A percentile compares a stretch with the other conserved stretches of the same genome.
These are phyloP conservation scores for Amphiprion clarkii DNA, from an alignment of 2,797 vertebrate species.

Conservation along the genomic window DNA sequence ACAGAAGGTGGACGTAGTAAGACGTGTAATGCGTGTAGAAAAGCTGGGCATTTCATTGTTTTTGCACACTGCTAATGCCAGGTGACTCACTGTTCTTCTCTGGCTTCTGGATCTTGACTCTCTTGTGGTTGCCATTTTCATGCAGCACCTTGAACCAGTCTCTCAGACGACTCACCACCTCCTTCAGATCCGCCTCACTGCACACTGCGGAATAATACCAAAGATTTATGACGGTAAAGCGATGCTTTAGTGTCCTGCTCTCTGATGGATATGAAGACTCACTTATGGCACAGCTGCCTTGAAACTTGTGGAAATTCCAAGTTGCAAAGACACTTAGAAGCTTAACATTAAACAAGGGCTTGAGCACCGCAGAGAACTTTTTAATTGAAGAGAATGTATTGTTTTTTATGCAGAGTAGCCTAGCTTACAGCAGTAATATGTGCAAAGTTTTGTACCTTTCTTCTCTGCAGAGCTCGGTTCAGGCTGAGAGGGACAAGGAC, in stretches of 20 bases:
- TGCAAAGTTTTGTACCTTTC: constrained; percentile 84
- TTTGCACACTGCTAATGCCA: not conserved
- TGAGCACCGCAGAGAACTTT: constrained; percentile 20
- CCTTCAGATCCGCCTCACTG: constrained; percentile 91
- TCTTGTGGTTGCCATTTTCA: constrained; percentile 92
- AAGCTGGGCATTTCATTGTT: not conserved
- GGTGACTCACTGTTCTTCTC: constrained; percentile 91
- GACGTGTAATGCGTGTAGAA: not conserved
- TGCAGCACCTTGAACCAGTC: constrained; percentile 97
- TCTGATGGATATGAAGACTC: constrained; percentile 6
- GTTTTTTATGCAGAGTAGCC: constrained; percentile 16
- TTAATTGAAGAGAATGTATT: constrained; percentile 25
- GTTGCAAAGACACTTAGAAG: constrained; percentile 9
- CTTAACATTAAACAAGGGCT: constrained; percentile 27
- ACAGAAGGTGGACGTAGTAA: not conserved
- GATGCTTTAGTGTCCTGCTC: constrained; percentile 32
- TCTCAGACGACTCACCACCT: constrained; percentile 91
- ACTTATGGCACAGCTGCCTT: constrained; percentile 19
- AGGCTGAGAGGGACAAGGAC: constrained; percentile 89
- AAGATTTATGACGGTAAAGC: constrained; percentile 45
- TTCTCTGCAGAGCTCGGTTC: constrained; percentile 84
- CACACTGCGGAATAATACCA: constrained; percentile 84
- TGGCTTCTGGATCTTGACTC: constrained; percentile 89
- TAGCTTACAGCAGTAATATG: constrained; percentile 9
- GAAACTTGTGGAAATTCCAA: constrained; percentile 9